These are phyloP conservation scores for Dicyrtomina minuta DNA, from an alignment of 2,888 invertebrate genomes.

Conservation along the genomic window DNA sequence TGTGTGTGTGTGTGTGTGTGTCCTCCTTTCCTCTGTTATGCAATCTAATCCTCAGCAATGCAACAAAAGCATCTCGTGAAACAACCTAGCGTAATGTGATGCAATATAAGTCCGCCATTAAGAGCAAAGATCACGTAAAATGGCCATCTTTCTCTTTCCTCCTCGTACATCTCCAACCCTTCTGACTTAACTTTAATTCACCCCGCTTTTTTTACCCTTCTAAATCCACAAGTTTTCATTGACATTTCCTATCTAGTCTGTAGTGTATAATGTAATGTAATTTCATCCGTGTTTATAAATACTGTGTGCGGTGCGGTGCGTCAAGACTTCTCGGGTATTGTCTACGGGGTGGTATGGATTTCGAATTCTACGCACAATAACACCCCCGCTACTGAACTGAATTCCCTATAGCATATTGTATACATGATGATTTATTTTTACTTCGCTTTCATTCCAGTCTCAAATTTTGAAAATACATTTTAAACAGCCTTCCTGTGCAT, in stretches of 20 bases:
- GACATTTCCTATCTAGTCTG: too few relatives aligned
- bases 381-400: too few relatives aligned
- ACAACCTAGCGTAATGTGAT: conserved; percentile 6
- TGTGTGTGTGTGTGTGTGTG: neutral
- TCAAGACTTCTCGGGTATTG: too few relatives aligned
- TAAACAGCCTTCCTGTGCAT: too few relatives aligned
- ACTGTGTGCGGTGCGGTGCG: too few relatives aligned
- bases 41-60: conserved; percentile 13
- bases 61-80: neutral
- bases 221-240: conserved; percentile 14
- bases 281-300: neutral
- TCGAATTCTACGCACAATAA: too few relatives aligned
- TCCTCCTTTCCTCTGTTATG: neutral
- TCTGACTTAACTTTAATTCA: conserved; percentile 35
- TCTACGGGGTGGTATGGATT: too few relatives aligned
- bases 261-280: too few relatives aligned
- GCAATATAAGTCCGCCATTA: conserved; percentile 52
- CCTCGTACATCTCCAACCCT: conserved; percentile 44
- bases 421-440: too few relatives aligned
- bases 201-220: conserved; percentile 21
- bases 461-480: too few relatives aligned
- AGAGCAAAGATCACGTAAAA: conserved; percentile 53
- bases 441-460: too few relatives aligned
- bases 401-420: too few relatives aligned
- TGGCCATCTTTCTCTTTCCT: conserved; percentile 42